Base-by-base conservation (phyloP, 2,888 invertebrate genomes). In the Eupithecia inturbata region DNA sequence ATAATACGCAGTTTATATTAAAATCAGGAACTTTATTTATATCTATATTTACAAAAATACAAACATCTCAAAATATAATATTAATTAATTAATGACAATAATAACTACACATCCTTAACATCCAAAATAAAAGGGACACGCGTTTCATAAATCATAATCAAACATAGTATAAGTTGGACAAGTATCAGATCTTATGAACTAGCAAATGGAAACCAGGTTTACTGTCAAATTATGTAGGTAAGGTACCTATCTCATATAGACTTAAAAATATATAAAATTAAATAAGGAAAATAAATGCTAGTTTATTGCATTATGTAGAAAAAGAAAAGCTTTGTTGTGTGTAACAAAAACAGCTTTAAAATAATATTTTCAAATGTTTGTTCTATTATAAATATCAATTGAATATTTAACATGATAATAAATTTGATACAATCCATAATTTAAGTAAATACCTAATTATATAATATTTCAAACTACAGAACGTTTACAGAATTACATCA, bases 1-100 rank as follows among this genome's bases (percentile, higher is more conserved):
- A 53, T 64, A 73, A 76, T 73, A 49, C 64, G 14, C 41, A 75
- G 16, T 63, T 39, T 14, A 49, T 75, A 76, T 75, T 71, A 83
- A 91, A 92, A 91, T 90, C 92, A 94, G 94, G 94, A 94, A 94
- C 94, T 94, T 93, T 93, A 92, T 92, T 93, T 91, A 77, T 90
- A 87, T 83, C 88, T 89, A 92, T 93, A 93, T 93, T 89, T 94
- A 94, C 93, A 93, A 90, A 92, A 91, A 92, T 92, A 93, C 91
- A 92, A 88, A 88, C 88, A 89, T 93, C 89, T 90, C 91, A 91
- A 93, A 93, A 93, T 93, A 92, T 83, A 85, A 85, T 83, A 82
- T 84, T 81, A 79, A 81, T 68, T 80, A 82, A 85, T 82, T 70
- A 75, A 89, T 85, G 84, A 87, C 68, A 82, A 83, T 80, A 83